Evolutionary conservation across 64 coral and sea anemone species (phyloP), one percentile per base, ranked within the genome.

Genomic region (Platygyra sinensis): DNA sequence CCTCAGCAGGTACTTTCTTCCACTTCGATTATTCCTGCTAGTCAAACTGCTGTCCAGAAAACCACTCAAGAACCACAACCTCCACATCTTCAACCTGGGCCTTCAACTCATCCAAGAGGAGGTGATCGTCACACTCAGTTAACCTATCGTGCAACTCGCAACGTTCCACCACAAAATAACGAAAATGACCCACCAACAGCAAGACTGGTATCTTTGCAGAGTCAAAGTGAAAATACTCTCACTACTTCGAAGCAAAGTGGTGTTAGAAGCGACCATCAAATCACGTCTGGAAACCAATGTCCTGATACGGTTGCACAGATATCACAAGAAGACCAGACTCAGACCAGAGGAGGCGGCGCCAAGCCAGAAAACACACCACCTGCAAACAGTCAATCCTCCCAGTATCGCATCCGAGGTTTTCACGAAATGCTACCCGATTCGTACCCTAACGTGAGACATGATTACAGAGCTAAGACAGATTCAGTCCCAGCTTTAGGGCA

Each of bases 1-100:
- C 80, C 80, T 65, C 80, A 83, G 61, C 60, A 67, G 11, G 33
- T 69, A 22, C 4, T 67, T 83, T 7, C 80, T 64, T 24, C 80
- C 18, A 4, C 32, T 24, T 61, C 0, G 19, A 83, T 27, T n/a
- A 69, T n/a, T 69, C 25, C 31, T 28, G 20, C 19, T 14, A 12
- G 1, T 38, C 19, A n/a, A 28, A 67, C 24, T 46, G 59, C 24
- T 46, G 10, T 19, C 33, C 62, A n/a, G 19, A 61, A 67, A 22
- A 49, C 10, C 6, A 8, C 61, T 18, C 80, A 46, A 63, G 22
- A 10, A 10, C 2, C 31, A 24, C 29, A n/a, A 3, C 33, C 16
- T 14, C 80, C 17, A 14, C 80, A 42, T 20, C 3, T 22, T 18
- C 19, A 33, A 14, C 17, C 31, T 19, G 19, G 15, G 18, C 62